Evolutionary conservation across 2,113 vertebrate species (phyloP).

Genomic region (Sturnus vulgaris): DNA sequence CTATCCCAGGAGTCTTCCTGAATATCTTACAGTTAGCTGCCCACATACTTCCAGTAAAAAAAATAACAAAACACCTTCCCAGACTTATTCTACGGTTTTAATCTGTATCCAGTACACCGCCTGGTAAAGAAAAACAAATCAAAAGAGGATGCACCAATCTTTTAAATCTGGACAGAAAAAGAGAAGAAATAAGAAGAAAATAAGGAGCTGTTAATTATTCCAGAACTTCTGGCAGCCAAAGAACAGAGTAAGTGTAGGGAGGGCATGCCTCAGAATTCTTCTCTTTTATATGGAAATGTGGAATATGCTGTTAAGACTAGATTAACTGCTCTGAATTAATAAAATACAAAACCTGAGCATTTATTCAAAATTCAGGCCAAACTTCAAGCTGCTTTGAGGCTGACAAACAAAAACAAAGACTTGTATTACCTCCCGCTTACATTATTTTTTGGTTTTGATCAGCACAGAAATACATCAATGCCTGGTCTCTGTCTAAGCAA

Average conservation of each 20-base stretch:
- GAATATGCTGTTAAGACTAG: not conserved
- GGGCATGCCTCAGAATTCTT: not conserved
- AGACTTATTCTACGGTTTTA: not conserved
- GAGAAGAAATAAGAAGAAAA: not conserved
- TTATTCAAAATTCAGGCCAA: slow-evolving; percentile 13
- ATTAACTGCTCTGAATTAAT: slow-evolving; percentile 39
- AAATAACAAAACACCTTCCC: not conserved
- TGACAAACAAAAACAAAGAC: not conserved
- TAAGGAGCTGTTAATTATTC: not conserved
- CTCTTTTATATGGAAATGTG: slow-evolving; percentile 38
- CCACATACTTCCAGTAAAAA: not conserved
- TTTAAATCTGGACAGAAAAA: not conserved
- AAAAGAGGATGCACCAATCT: not conserved
- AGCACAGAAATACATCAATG: not conserved
- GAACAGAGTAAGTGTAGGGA: not conserved
- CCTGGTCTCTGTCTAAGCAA: not conserved
- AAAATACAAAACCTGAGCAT: slow-evolving; percentile 10
- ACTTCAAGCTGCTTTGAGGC: not conserved
- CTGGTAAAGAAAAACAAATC: not conserved
- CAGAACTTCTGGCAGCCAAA: not conserved
- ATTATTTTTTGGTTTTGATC: not conserved
- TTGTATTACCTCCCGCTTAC: not conserved
- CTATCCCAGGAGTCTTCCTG: not conserved
- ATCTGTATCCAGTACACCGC: not conserved
- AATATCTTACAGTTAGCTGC: not conserved